Percentiles rank a stretch among this genome's conserved stretches.
phyloP scores from a whole-genome alignment of 2,888 invertebrate genomes.

The Chrysina gloriosa region DNA sequence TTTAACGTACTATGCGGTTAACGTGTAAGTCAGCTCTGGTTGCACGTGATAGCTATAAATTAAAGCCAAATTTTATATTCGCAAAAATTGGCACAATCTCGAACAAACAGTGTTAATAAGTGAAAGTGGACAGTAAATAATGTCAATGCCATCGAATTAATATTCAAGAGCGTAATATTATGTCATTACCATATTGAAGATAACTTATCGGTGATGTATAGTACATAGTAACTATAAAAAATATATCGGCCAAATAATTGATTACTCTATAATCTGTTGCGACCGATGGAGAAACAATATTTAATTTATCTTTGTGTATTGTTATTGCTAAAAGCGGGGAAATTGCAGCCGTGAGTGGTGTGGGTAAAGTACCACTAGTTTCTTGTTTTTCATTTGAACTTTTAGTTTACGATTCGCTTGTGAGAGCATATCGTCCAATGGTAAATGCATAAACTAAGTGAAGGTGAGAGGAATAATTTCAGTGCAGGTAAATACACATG shows the following conservation, averaged over 20 bases:
- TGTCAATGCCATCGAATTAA: constrained; percentile 20
- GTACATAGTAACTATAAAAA: neutral
- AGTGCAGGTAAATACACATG: neutral
- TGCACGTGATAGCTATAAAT: too few relatives aligned
- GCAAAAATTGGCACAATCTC: neutral
- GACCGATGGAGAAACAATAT: neutral
- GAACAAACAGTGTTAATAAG: neutral
- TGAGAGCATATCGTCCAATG: constrained; percentile 1
- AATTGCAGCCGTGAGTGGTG: neutral
- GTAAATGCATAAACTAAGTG: constrained; percentile 8
- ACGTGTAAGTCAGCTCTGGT: neutral
- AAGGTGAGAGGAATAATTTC: constrained; percentile 5
- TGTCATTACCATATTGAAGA: constrained; percentile 6
- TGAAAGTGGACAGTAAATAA: constrained; percentile 13
- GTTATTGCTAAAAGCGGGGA: constrained; percentile 7
- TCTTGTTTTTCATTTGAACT: neutral
- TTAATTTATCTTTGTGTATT: neutral
- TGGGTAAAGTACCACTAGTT: neutral
- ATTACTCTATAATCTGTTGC: too few relatives aligned
- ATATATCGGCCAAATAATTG: neutral
- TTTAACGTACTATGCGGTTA: too few relatives aligned
- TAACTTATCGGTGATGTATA: constrained; percentile 11
- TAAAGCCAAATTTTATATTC: constrained; percentile 2
- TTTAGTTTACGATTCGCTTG: neutral
- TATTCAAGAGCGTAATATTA: constrained; percentile 20